Evolutionary conservation across 92 coral and sea anemone genomes (phyloP).

Genomic region (Palythoa heliodiscus): DNA sequence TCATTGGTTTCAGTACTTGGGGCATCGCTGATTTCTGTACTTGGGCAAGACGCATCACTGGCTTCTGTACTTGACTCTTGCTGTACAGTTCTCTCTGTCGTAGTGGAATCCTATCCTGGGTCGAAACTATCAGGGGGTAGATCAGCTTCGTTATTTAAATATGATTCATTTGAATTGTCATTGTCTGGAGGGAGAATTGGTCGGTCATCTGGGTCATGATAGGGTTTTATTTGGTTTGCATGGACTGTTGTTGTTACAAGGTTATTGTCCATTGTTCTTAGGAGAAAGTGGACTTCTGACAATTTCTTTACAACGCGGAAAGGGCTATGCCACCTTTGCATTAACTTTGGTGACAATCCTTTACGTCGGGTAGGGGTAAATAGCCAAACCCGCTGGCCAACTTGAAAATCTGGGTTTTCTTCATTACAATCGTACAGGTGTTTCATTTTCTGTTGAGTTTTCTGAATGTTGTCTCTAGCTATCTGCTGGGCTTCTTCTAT

Average conservation of each 20-base stretch:
- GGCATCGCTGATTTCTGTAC: background rate
- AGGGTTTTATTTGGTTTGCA: background rate
- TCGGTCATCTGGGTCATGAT: background rate
- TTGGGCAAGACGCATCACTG: background rate
- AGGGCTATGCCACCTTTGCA: slow-evolving; percentile 58
- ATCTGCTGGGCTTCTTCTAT: background rate
- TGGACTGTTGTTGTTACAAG: background rate
- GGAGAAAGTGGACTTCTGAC: slow-evolving; percentile 44
- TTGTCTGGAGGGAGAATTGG: background rate
- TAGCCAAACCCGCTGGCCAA: slow-evolving; percentile 45
- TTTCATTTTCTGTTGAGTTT: slow-evolving; percentile 54
- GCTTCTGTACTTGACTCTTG: slow-evolving; percentile 11
- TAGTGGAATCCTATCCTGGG: background rate
- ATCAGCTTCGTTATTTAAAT: background rate
- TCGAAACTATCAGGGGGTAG: slow-evolving; percentile 8
- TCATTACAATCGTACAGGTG: slow-evolving; percentile 49
- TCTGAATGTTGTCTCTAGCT: slow-evolving; percentile 15
- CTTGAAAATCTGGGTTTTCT: slow-evolving; percentile 21
- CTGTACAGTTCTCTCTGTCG: slow-evolving; percentile 11
- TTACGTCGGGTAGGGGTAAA: slow-evolving; percentile 41
- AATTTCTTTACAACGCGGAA: slow-evolving; percentile 42
- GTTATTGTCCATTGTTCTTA: slow-evolving; percentile 49
- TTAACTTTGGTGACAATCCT: slow-evolving; percentile 51
- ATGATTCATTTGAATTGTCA: background rate
- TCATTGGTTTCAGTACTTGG: no score